phyloP scores from a whole-genome alignment of 2,113 vertebrate species.

The Aptenodytes patagonicus region DNA sequence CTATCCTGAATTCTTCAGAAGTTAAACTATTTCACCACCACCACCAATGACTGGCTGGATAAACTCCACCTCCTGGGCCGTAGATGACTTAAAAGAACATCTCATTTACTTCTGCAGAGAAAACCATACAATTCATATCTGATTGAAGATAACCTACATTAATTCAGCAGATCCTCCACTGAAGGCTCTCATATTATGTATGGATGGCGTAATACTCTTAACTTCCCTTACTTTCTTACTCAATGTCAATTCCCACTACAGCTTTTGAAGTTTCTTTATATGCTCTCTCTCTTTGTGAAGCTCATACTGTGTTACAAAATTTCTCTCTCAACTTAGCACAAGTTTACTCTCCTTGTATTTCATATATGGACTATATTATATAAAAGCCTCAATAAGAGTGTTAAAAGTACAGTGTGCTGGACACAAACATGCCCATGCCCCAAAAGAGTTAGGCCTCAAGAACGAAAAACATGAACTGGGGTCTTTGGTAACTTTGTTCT shows the following conservation, averaged over 20 bases:
- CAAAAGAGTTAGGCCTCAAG: background rate
- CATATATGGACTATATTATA: background rate
- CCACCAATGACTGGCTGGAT: background rate
- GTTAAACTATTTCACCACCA: background rate
- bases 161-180: background rate
- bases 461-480: background rate
- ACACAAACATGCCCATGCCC: background rate
- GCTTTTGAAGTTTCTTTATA: background rate
- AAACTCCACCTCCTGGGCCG: background rate
- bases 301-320: background rate
- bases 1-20: background rate
- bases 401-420: accelerated
- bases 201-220: background rate
- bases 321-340: background rate
- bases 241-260: background rate
- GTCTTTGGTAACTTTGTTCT: background rate
- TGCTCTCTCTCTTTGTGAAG: background rate
- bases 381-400: background rate
- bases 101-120: background rate
- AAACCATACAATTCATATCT: background rate
- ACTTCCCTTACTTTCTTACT: background rate
- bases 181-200: background rate
- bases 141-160: background rate
- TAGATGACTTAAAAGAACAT: background rate
- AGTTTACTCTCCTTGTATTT: background rate